phyloP scores from a whole-genome alignment of 2,888 invertebrate genomes.

The Cepaea hortensis region DNA sequence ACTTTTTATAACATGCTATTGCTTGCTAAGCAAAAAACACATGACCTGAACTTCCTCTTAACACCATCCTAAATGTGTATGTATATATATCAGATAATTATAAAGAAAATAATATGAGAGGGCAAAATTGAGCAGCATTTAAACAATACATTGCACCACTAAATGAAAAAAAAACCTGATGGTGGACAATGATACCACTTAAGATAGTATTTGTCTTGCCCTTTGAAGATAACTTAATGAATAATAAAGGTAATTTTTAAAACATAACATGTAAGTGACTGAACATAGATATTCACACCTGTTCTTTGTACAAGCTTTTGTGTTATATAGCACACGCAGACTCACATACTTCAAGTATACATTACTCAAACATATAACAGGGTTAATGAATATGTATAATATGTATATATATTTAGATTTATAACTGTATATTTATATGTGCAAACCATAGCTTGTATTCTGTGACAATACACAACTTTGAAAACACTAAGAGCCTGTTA shows the following conservation, averaged over 20 bases:
- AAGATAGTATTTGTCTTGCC: not conserved
- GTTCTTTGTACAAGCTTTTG: not conserved
- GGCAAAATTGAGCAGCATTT: slow-evolving; percentile 28
- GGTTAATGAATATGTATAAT: slow-evolving; percentile 23
- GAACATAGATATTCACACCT: slow-evolving; percentile 36
- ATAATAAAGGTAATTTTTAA: not conserved
- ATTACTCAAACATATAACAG: slow-evolving; percentile 12
- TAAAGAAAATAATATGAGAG: slow-evolving; percentile 8
- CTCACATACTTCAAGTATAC: slow-evolving; percentile 9
- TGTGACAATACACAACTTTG: not conserved
- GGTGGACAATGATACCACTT: not conserved
- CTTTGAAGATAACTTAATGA: slow-evolving; percentile 17
- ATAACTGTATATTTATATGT: slow-evolving; percentile 16
- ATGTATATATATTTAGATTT: slow-evolving; percentile 28
- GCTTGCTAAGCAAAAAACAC: no score
- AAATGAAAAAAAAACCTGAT: not conserved
- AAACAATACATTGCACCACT: slow-evolving; percentile 12
- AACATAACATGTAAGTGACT: slow-evolving; percentile 6
- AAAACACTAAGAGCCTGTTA: not conserved
- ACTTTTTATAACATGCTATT: no score
- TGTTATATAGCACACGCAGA: slow-evolving; percentile 9
- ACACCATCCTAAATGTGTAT: no score
- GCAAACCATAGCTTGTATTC: slow-evolving; percentile 9
- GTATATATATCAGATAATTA: not conserved
- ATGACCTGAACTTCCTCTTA: no score